Percentiles rank a stretch among this genome's conserved stretches.
Evolutionary conservation across 1,140 invertebrate genomes (phyloP).

Genomic region (Panagrolaimus sp.): DNA sequence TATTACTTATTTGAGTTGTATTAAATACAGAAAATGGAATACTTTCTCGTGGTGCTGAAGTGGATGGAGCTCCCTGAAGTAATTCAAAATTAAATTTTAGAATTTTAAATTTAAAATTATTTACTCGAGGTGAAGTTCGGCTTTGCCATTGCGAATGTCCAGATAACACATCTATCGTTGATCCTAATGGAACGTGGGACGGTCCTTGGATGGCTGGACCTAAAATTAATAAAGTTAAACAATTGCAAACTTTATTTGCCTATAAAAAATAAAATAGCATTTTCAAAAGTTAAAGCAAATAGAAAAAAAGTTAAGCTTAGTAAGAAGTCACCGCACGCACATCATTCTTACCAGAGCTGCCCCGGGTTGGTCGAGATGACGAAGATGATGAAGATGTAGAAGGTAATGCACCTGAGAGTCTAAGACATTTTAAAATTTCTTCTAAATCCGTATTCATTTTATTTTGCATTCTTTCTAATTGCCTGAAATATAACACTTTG

Average conservation of each 20-base stretch:
- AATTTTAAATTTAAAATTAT: background rate
- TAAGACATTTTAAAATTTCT: conserved; percentile 35
- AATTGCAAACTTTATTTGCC: background rate
- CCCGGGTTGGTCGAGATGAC: background rate
- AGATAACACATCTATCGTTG: too few relatives aligned
- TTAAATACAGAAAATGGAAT: background rate
- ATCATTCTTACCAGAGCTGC: conserved; percentile 13
- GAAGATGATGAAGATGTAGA: background rate
- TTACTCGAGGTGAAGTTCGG: background rate
- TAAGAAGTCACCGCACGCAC: conserved; percentile 13
- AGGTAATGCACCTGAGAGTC: background rate
- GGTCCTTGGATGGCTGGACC: background rate
- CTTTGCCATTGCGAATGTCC: too few relatives aligned
- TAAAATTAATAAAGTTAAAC: background rate
- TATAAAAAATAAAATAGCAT: background rate
- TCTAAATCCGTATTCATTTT: conserved; percentile 55
- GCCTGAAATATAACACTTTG: conserved; percentile 35
- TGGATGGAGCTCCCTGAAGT: background rate
- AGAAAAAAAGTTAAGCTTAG: background rate
- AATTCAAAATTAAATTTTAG: background rate
- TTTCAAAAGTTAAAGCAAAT: background rate
- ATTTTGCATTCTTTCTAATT: conserved; percentile 55
- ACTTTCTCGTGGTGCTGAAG: background rate
- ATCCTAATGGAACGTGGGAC: conserved; percentile 13
- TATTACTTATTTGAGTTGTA: background rate